phyloP scores from a whole-genome alignment of 2,113 vertebrate species.

The Hemichromis elongatus region DNA sequence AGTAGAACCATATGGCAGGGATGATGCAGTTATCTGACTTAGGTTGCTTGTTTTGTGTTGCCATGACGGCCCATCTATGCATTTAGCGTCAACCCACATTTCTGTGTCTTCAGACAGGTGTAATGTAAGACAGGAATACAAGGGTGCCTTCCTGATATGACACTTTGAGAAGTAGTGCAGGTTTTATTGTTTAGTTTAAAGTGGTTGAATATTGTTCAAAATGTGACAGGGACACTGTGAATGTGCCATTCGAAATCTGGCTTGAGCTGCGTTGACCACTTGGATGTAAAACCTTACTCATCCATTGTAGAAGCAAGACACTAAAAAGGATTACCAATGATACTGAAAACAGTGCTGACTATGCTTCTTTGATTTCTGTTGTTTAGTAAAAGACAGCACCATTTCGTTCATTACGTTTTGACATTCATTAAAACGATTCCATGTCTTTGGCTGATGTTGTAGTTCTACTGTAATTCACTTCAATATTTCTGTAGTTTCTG shows the following conservation, averaged over 20 bases:
- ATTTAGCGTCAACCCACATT: conserved; percentile 30
- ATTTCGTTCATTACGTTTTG: neutral
- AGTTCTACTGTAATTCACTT: neutral
- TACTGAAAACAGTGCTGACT: neutral
- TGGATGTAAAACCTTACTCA: conserved; percentile 53
- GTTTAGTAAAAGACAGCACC: neutral
- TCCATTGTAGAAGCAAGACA: neutral
- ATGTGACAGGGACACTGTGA: conserved; percentile 40
- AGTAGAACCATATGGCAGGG: neutral
- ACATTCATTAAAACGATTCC: neutral
- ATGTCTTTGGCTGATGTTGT: neutral
- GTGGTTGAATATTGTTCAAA: conserved; percentile 4
- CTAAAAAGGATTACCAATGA: neutral
- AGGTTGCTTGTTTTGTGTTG: conserved; percentile 32
- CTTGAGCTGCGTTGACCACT: conserved; percentile 29
- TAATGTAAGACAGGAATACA: conserved; percentile 26
- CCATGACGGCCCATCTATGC: conserved; percentile 37
- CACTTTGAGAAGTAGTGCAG: neutral
- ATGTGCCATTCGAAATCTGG: conserved; percentile 41
- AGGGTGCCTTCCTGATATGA: conserved; percentile 59
- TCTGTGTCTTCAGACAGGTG: conserved; percentile 21
- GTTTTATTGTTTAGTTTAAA: neutral
- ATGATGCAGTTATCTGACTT: neutral
- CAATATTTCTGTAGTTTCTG: neutral
- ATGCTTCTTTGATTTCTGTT: conserved; percentile 7